Base-by-base conservation (phyloP, 2,797 vertebrate genomes). In the Alouatta caraya region DNA sequence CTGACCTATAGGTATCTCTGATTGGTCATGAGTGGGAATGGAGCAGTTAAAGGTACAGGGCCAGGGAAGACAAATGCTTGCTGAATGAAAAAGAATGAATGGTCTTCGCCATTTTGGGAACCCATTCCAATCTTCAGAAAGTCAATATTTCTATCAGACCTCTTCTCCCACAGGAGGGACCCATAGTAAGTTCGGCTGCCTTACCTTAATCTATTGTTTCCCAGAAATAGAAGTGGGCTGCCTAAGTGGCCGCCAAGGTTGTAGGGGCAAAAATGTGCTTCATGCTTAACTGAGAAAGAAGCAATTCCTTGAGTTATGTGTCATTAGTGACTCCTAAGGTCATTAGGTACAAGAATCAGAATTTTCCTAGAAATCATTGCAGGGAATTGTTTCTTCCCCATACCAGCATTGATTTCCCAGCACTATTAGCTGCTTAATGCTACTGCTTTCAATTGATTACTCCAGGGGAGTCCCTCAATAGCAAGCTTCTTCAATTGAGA, bases 281-380 rank as follows among this genome's bases (percentile, higher is more conserved):
- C 93, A 81, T 33, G 15, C 92, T 97, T 98, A 96, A 88, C 96
- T 88, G 89, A 93, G 89, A 98, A 95, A 98, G 85, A 98, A 96
- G 94, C n/a, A 96, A 89, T 76, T 96, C 88, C 39, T 96, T 96
- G 85, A 97, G 95, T 96, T 96, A 98, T 96, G 90, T 94, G 90
- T 96, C 97, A 95, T 98, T 96, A 98, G 95, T 57, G 88, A 81
- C 88, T 94, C 93, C 84, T 98, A 97, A 98, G 76, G 67, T 87
- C 90, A 96, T 90, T 98, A 98, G 87, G 46, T 81, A 96, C 44
- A 96, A 95, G 95, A 98, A 98, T 88, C 93, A 93, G 97, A 97
- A 98, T 98, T 98, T 98, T 97, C 98, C 98, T 92, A 98, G 92
- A 97, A 98, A 98, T 98, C 94, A 97, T 98, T 97, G 84, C 46